Percentiles rank a stretch among this genome's conserved stretches.
phyloP scores from a whole-genome alignment of 23 tunicate genomes.

The Phallusia fumigata region DNA sequence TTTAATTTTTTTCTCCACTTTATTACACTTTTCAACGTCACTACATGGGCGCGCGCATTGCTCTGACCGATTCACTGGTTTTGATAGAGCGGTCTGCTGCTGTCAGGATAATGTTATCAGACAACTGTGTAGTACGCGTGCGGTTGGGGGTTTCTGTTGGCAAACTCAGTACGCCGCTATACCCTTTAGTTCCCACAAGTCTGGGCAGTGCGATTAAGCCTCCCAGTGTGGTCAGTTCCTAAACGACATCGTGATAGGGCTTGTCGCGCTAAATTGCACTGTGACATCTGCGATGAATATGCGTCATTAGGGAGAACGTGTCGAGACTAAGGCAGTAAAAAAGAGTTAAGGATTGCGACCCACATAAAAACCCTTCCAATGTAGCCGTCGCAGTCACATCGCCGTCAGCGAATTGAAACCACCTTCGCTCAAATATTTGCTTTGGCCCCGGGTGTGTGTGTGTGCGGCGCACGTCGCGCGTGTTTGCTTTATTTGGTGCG shows the following conservation, averaged over 20 bases:
- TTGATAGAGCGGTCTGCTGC: neutral
- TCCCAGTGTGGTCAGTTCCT: neutral
- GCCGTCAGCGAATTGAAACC: slow-evolving; percentile 11
- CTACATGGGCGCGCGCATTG: neutral
- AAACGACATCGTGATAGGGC: neutral
- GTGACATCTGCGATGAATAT: slow-evolving; percentile 1
- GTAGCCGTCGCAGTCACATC: neutral
- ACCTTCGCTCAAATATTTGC: slow-evolving; percentile 1
- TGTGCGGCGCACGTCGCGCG: neutral
- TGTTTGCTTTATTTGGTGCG: neutral
- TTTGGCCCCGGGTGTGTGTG: neutral
- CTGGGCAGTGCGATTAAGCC: neutral
- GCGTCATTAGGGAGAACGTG: slow-evolving; percentile 10
- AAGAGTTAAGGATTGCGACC: neutral
- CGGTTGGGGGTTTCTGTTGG: neutral
- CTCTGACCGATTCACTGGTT: neutral
- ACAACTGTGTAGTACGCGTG: neutral
- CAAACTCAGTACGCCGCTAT: neutral
- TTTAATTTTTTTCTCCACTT: slow-evolving; percentile 5
- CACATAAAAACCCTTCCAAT: neutral
- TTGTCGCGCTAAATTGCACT: slow-evolving; percentile 8
- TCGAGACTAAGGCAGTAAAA: slow-evolving; percentile 1
- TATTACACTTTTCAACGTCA: neutral
- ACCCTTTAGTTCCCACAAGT: neutral
- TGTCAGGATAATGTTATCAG: neutral